Base-by-base conservation (phyloP, 2,797 vertebrate genomes). In the Vireo griseus region DNA sequence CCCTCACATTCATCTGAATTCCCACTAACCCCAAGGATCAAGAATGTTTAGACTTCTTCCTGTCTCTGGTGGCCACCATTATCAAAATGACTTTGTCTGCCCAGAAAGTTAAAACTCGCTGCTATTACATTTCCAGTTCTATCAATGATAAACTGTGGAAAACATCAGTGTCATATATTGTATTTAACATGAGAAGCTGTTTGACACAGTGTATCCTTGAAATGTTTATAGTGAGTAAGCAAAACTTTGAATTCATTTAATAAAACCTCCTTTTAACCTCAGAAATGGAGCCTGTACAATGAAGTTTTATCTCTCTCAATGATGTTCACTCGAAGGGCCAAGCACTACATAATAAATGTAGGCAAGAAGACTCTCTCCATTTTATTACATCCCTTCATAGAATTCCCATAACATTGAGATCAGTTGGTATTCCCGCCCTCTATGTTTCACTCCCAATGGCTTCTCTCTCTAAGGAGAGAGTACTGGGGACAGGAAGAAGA, bases 21-120 rank as follows among this genome's bases (percentile, higher is more conserved):
- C 72, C 42, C 48, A 51, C 63, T 96, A 93, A 94, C 78, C 86
- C 71, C 52, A 54, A 47, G 91, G 95, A 92, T 76, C 90, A 94
- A 67, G 81, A 93, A 85, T 93, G 92, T 95, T 95, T 95, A 95
- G 90, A 83, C 67, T 91, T 94, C 78, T 87, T 91, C 88, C 92
- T 91, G 81, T 85, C 77, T 95, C 74, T 93, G 68, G 68, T 93
- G 93, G 81, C 81, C 81, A 80, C 81, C 35, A 54, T 82, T 90
- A 97, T 95, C 86, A 86, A 76, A 92, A 90, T 84, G 7, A 73
- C 80, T 94, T 92, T 71, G 68, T 80, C 82, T 83, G 78, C 52
- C 52, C 61, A 80, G 65, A 92, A 85, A 80, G 57, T 87, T 92
- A 92, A 95, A 92, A 76, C 44, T 72, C 2, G 0, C n/a, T 77